phyloP scores from a whole-genome alignment of 2,797 vertebrate genomes.

The Carduelis carduelis region DNA sequence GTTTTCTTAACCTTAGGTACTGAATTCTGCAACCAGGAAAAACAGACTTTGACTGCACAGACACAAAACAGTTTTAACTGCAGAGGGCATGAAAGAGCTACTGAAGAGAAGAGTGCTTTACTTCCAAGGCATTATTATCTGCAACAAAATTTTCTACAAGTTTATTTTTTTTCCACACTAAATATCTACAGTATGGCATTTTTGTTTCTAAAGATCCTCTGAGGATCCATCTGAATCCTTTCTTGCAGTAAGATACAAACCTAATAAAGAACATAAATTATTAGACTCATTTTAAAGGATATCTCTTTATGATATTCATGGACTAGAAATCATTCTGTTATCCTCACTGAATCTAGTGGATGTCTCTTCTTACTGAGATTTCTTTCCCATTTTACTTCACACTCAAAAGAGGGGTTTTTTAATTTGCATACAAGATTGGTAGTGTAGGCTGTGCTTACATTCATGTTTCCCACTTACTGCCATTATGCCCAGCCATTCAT shows the following conservation, averaged over 20 bases:
- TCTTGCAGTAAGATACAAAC: background rate
- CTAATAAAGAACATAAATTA: background rate
- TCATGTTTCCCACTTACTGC: background rate
- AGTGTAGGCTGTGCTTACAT: background rate
- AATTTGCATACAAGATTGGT: background rate
- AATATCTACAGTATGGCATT: background rate
- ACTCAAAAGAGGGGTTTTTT: background rate
- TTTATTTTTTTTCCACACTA: background rate
- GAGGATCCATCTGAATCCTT: background rate
- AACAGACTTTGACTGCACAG: background rate
- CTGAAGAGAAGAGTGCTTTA: background rate
- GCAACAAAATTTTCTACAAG: background rate
- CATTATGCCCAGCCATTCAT: background rate
- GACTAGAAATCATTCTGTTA: background rate
- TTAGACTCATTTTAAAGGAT: background rate
- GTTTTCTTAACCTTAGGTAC: background rate
- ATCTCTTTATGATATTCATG: background rate
- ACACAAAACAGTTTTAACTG: slow-evolving; percentile 19
- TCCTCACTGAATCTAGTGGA: background rate
- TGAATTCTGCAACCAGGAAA: background rate
- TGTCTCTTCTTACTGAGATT: background rate
- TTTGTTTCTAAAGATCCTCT: background rate
- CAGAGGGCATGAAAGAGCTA: slow-evolving; percentile 63
- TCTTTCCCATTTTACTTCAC: background rate
- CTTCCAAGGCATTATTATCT: background rate